These are phyloP conservation scores for Phortica variegata DNA, from an alignment of 1,140 invertebrate species.

Conservation along the genomic window DNA sequence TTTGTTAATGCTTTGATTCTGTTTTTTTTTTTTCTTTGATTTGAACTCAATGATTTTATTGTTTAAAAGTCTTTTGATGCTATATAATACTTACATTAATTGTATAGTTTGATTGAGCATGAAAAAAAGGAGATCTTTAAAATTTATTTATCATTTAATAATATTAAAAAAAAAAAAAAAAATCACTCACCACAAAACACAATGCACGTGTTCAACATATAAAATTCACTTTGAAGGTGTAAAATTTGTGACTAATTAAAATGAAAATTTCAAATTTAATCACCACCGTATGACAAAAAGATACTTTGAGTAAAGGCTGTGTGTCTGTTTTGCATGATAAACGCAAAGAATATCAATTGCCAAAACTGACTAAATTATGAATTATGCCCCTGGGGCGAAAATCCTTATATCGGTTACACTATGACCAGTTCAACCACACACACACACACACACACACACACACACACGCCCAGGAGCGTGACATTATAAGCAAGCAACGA, in stretches of 20 bases:
- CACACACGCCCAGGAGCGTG: constrained; percentile 23
- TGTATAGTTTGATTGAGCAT: too few relatives aligned
- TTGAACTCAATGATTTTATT: too few relatives aligned
- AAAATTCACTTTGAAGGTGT: constrained; percentile 10
- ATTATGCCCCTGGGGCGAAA: constrained; percentile 48
- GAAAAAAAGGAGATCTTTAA: too few relatives aligned
- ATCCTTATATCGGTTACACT: constrained; percentile 46
- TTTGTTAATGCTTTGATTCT: background rate
- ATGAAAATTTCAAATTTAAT: constrained; percentile 21
- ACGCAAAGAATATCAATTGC: constrained; percentile 48
- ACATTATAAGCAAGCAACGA: too few relatives aligned
- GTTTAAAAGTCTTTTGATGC: too few relatives aligned
- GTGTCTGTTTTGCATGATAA: constrained; percentile 3
- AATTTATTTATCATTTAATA: too few relatives aligned
- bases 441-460: constrained; percentile 16
- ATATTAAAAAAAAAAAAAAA: too few relatives aligned
- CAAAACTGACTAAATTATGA: constrained; percentile 47
- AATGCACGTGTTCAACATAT: constrained; percentile 17
- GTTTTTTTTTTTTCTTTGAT: background rate
- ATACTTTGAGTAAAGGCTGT: constrained; percentile 5
- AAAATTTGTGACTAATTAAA: constrained; percentile 26
- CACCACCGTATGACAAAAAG: constrained; percentile 12
- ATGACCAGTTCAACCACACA: constrained; percentile 6
- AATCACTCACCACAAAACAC: background rate
- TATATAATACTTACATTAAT: too few relatives aligned